Evolutionary conservation across 2,113 vertebrate genomes (phyloP).

Genomic region (Hippocampus mohnikei): DNA sequence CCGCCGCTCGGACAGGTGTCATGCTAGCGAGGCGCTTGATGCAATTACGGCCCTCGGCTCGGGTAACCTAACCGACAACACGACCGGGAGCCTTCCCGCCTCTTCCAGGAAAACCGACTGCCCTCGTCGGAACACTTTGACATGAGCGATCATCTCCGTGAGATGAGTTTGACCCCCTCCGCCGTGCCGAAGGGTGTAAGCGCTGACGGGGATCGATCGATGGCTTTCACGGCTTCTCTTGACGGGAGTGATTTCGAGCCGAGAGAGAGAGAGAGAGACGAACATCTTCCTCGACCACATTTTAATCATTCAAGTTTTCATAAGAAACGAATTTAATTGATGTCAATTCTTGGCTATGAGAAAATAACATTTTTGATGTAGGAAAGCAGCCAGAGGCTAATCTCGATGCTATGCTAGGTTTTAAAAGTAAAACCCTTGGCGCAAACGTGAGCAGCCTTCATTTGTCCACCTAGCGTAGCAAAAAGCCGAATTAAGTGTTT

Average conservation of each 20-base stretch:
- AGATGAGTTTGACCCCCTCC: conserved; percentile 55
- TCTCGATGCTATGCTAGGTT: background rate
- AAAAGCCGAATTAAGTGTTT: background rate
- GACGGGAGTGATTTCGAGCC: conserved; percentile 15
- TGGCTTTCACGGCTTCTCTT: conserved; percentile 37
- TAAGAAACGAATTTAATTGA: background rate
- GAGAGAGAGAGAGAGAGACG: conserved; percentile 27
- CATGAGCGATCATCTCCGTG: conserved; percentile 61
- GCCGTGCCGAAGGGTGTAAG: conserved; percentile 60
- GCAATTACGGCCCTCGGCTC: conserved; percentile 41
- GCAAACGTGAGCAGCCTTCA: background rate
- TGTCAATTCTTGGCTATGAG: background rate
- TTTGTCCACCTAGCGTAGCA: background rate
- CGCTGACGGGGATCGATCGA: conserved; percentile 58
- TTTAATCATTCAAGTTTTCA: too few relatives aligned
- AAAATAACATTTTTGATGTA: background rate
- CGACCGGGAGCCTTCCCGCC: conserved; percentile 23
- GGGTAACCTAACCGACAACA: conserved; percentile 57
- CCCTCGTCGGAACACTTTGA: conserved; percentile 40
- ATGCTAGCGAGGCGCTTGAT: conserved; percentile 46
- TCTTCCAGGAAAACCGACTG: conserved; percentile 58
- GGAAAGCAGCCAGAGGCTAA: background rate
- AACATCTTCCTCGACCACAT: background rate
- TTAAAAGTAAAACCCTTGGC: background rate
- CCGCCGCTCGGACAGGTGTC: conserved; percentile 63